phyloP scores from a whole-genome alignment of 2,797 vertebrate genomes.

The Discoglossus pictus region DNA sequence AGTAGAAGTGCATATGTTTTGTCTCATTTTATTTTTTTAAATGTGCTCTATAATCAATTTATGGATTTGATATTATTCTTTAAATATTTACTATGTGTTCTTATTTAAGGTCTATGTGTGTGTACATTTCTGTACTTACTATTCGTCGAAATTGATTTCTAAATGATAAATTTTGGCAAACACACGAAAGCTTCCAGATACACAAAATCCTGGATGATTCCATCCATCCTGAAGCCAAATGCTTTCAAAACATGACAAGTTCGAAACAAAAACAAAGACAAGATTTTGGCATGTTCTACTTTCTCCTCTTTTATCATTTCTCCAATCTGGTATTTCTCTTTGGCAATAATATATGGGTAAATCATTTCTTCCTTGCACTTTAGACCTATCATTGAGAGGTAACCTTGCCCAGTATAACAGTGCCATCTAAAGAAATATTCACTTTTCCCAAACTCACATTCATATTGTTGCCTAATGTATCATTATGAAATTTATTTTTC shows the following conservation, averaged over 20 bases:
- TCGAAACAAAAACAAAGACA: constrained; percentile 41
- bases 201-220: constrained; percentile 14
- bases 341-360: constrained; percentile 9
- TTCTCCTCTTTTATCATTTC: constrained; percentile 8
- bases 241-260: constrained; percentile 38
- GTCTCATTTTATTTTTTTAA: too few relatives aligned
- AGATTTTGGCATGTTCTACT: constrained; percentile 14
- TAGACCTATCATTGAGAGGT: too few relatives aligned
- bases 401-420: too few relatives aligned
- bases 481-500: too few relatives aligned
- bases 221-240: constrained; percentile 20
- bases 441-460: too few relatives aligned
- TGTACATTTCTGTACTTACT: too few relatives aligned
- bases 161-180: constrained; percentile 32
- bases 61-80: constrained; percentile 53
- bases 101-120: too few relatives aligned
- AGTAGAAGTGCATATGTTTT: too few relatives aligned
- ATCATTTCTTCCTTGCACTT: constrained; percentile 15
- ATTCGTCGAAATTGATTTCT: constrained; percentile 70
- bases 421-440: too few relatives aligned
- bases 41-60: not conserved
- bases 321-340: constrained; percentile 20
- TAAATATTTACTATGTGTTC: constrained; percentile 54
- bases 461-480: too few relatives aligned
- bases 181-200: constrained; percentile 29